Evolutionary conservation across 2,797 vertebrate species (phyloP).

Genomic region (Phoebastria nigripes): DNA sequence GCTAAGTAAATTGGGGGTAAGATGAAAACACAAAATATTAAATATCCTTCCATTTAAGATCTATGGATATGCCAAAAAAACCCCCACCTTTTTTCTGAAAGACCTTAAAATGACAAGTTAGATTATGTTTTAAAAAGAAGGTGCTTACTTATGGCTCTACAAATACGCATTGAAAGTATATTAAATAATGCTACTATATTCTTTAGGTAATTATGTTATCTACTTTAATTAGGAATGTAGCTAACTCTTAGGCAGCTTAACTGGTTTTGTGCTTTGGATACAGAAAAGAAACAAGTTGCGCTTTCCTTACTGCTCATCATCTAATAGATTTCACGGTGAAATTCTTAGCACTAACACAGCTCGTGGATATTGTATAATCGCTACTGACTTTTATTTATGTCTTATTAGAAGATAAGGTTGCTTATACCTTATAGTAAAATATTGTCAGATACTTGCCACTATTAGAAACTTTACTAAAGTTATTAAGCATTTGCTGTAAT

Average conservation of each 20-base stretch:
- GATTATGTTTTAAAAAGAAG: neutral
- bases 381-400: neutral
- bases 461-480: neutral
- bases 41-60: neutral
- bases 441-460: neutral
- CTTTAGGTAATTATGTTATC: neutral
- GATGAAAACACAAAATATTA: conserved; percentile 48
- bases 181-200: neutral
- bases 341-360: neutral
- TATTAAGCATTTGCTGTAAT: neutral
- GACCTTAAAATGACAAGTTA: neutral
- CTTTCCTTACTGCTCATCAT: neutral
- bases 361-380: neutral
- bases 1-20: conserved; percentile 38
- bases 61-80: neutral
- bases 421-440: neutral
- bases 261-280: neutral
- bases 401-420: neutral
- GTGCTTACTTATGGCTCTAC: neutral
- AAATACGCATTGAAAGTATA: neutral
- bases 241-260: neutral
- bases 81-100: neutral
- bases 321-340: neutral
- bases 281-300: neutral
- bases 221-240: neutral